Evolutionary conservation across 2,797 vertebrate species (phyloP).

Genomic region (Cercopithecus diana): DNA sequence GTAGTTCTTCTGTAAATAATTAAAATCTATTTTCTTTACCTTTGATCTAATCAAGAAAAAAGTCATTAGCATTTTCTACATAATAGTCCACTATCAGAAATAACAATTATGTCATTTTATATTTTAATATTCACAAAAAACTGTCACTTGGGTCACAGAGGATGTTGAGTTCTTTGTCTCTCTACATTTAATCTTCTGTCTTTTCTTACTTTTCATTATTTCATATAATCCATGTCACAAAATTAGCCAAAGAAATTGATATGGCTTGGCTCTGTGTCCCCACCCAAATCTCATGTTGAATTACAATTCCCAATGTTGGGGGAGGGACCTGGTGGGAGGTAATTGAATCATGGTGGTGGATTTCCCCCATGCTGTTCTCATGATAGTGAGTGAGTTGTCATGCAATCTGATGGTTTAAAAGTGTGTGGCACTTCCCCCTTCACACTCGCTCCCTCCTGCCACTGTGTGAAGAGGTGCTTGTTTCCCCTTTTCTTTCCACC

Average conservation of each 20-base stretch:
- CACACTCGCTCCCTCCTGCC: not conserved
- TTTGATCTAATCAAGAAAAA: not conserved
- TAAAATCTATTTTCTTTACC: not conserved
- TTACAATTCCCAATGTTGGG: not conserved
- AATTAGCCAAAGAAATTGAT: not conserved
- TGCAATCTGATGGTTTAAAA: not conserved
- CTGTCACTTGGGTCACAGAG: not conserved
- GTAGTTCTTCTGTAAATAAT: not conserved
- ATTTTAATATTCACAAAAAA: not conserved
- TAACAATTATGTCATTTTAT: slow-evolving; percentile 16
- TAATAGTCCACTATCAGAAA: not conserved
- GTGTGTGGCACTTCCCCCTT: not conserved
- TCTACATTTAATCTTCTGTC: not conserved
- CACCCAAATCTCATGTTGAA: not conserved
- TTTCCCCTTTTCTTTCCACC: not conserved
- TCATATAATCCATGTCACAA: not conserved
- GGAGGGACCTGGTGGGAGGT: not conserved
- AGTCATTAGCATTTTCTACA: not conserved
- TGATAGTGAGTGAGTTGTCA: not conserved
- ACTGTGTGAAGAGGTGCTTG: not conserved
- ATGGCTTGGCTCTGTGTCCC: not conserved
- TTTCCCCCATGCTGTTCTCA: not conserved
- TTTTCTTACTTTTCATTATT: slow-evolving; percentile 24
- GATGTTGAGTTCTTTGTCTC: not conserved
- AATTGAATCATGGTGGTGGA: not conserved